These are phyloP conservation scores for Hetaerina titia DNA, from an alignment of 2,888 invertebrate species.

Conservation along the genomic window DNA sequence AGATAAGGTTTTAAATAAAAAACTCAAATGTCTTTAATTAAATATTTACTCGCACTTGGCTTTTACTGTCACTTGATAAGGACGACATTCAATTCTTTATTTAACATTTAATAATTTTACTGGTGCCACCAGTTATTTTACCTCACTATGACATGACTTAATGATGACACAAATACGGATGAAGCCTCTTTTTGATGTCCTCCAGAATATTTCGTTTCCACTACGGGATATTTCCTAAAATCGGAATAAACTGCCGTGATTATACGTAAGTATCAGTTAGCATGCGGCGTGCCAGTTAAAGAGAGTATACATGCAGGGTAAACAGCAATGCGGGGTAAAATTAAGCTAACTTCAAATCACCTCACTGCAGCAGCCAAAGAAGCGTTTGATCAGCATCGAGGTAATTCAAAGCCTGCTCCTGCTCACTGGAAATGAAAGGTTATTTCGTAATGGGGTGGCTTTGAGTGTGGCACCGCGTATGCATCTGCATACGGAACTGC, in stretches of 20 bases:
- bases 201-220: no score
- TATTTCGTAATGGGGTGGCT: slow-evolving; percentile 35
- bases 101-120: no score
- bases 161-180: no score
- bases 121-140: no score
- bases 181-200: no score
- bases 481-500: background rate
- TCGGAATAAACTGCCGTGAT: background rate
- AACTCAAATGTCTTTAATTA: no score
- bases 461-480: slow-evolving; percentile 19
- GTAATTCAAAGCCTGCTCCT: background rate
- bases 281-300: background rate
- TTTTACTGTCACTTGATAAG: no score
- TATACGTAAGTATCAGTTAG: background rate
- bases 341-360: background rate
- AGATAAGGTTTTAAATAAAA: no score
- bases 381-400: slow-evolving; percentile 4
- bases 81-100: no score
- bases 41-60: no score
- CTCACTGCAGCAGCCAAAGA: background rate
- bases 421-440: slow-evolving; percentile 34
- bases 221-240: no score
- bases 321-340: background rate
- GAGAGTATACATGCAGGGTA: background rate
- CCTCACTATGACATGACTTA: no score